Conservation (phyloP, 2,888 invertebrate species). For the Hoplodrina ambigua region DNA sequence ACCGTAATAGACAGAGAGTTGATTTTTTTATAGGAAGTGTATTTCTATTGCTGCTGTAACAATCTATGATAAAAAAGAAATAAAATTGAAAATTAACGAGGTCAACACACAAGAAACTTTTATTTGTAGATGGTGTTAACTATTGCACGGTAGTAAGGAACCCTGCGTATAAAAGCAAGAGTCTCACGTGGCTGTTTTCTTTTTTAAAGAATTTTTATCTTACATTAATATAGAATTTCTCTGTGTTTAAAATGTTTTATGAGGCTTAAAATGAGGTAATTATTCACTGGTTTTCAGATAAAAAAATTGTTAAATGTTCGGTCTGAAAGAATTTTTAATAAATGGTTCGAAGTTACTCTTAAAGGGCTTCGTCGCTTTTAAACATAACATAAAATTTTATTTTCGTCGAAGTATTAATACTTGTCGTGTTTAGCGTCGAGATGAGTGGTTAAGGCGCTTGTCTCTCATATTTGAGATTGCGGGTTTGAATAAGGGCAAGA, state of each 20-base stretch:
- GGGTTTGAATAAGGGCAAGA: too few relatives aligned
- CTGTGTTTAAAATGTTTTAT: conserved; percentile 51
- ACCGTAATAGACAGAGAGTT: too few relatives aligned
- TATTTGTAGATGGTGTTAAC: too few relatives aligned
- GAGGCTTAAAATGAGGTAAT: conserved; percentile 40
- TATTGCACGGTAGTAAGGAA: too few relatives aligned
- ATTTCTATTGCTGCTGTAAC: too few relatives aligned
- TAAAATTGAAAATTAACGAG: too few relatives aligned
- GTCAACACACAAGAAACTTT: too few relatives aligned
- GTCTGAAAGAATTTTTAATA: conserved; percentile 27
- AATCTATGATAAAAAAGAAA: too few relatives aligned
- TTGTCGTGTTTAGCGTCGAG: not conserved
- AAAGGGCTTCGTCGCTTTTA: not conserved
- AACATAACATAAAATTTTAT: conserved; percentile 2
- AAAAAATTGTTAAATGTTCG: conserved; percentile 32
- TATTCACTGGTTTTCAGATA: conserved; percentile 31
- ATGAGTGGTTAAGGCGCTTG: not conserved
- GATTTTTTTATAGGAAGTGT: conserved; percentile 9
- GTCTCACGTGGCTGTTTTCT: too few relatives aligned
- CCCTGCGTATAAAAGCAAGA: too few relatives aligned
- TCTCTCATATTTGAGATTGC: too few relatives aligned
- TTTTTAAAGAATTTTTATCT: conserved; percentile 12
- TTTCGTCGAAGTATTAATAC: not conserved
- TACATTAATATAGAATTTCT: conserved; percentile 36
- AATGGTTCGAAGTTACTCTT: conserved; percentile 26